Base-by-base conservation (phyloP, 2,113 vertebrate species). In the Carassius carassius region DNA sequence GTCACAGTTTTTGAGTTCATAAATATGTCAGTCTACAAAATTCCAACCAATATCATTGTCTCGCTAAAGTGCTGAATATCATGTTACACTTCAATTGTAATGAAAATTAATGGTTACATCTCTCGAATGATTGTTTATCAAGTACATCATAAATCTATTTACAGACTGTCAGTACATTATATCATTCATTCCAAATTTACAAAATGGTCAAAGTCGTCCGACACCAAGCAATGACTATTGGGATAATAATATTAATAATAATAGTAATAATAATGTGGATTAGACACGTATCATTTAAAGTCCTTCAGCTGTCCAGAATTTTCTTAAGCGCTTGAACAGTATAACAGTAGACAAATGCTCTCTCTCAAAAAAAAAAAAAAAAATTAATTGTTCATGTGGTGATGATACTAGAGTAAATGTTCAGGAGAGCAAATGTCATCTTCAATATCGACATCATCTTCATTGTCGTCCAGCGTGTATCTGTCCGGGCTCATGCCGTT, bases 391-490 rank as follows among this genome's bases (percentile, higher is more conserved):
- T 4, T 78, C 51, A 86, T 21, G 67, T 54, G 60, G 29, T 47
- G 21, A 69, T 75, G 73, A 63, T 84, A 91, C 95, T 97, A 98
- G 91, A 98, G 94, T 90, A 94, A 93, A 89, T 95, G 96, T 49
- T 96, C 93, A 63, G 94, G 93, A 0, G 95, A 90, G 90, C 86
- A 96, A 85, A 89, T 95, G 81, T 95, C 97, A 0, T 98, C 97
- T 81, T 98, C 95, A 80, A 99, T 97, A 90, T 99, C 97, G 93
- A 99, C 96, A 63, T 99, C 98, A 89, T 98, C 97, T 87, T 97
- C 97, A 2, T 95, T 91, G 41, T 98, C 96, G 35, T 96, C 94
- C 82, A 96, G 93, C 78, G 95, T 78, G 89, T 95, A 99, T 0
- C 95, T 90, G 89, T 94, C 94, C 51, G 94, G 86, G 56, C 93